These are phyloP conservation scores for Plagodis dolabraria DNA, from an alignment of 2,888 invertebrate species.

Conservation along the genomic window DNA sequence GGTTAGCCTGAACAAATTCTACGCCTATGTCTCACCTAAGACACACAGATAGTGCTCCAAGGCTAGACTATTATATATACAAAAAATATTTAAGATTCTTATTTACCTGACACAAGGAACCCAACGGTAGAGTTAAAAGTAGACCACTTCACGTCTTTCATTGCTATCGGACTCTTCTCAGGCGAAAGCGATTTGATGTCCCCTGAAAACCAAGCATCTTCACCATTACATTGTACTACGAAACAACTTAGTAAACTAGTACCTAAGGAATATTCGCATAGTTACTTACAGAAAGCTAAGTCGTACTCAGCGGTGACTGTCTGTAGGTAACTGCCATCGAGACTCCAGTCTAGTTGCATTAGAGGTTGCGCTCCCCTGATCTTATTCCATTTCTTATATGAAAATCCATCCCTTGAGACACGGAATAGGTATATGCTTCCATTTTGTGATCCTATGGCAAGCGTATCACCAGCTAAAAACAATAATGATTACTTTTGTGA, in stretches of 20 bases:
- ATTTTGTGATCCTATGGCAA: conserved; percentile 96
- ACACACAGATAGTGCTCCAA: too few species aligned
- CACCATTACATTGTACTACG: conserved; percentile 13
- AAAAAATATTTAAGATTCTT: neutral
- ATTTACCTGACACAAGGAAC: conserved; percentile 92
- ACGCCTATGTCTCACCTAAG: too few species aligned
- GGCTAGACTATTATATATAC: too few species aligned
- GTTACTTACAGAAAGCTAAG: conserved; percentile 91
- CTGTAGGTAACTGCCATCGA: conserved; percentile 94
- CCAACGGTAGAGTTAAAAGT: conserved; percentile 95
- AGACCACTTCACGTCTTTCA: conserved; percentile 96
- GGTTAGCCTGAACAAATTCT: too few species aligned
- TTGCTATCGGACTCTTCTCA: conserved; percentile 94
- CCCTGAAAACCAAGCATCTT: conserved; percentile 84
- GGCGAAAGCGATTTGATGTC: conserved; percentile 94
- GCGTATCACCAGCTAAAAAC: conserved; percentile 91
- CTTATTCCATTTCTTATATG: conserved; percentile 95
- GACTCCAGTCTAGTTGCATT: conserved; percentile 95
- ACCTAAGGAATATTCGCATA: neutral
- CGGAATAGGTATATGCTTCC: conserved; percentile 90
- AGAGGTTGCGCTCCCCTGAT: conserved; percentile 94
- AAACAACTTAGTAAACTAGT: conserved; percentile 3
- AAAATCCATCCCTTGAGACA: conserved; percentile 94
- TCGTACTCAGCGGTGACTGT: conserved; percentile 96
- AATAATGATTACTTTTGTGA: conserved; percentile 13